Percentiles rank a stretch among this genome's conserved stretches.
phyloP scores from a whole-genome alignment of 1,140 invertebrate genomes.

The Drosophila subobscura region DNA sequence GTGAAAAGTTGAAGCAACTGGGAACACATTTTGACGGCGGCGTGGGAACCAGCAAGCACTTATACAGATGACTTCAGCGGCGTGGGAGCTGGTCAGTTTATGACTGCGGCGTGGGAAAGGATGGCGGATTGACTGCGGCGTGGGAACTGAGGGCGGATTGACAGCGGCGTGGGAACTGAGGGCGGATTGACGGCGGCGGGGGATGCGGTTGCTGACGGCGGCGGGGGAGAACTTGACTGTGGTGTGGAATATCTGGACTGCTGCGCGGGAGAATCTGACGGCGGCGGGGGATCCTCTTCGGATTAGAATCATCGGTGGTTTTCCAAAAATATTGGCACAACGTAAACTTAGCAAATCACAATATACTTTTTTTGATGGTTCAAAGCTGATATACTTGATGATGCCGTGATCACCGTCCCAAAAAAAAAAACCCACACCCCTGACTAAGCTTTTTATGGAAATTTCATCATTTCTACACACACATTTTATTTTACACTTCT shows the following conservation, averaged over 20 bases:
- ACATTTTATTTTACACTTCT: constrained; percentile 52
- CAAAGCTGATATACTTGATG: constrained; percentile 73
- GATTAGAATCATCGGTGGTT: constrained; percentile 60
- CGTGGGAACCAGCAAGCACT: constrained; percentile 29
- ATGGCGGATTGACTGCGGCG: constrained; percentile 58
- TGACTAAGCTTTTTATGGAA: constrained; percentile 54
- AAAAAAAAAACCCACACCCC: constrained; percentile 49
- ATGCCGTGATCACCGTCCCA: constrained; percentile 35
- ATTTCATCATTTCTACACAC: constrained; percentile 57
- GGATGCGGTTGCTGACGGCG: constrained; percentile 35
- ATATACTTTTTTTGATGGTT: constrained; percentile 39
- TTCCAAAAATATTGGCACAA: constrained; percentile 32
- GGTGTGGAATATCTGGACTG: constrained; percentile 48
- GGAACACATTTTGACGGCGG: constrained; percentile 25
- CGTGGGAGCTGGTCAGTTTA: constrained; percentile 20
- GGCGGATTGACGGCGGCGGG: constrained; percentile 29
- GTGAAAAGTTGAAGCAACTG: not conserved
- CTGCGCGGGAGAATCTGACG: constrained; percentile 44
- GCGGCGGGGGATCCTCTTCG: constrained; percentile 42
- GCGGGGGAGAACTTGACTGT: constrained; percentile 60
- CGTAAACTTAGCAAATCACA: constrained; percentile 5
- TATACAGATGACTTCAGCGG: constrained; percentile 11
- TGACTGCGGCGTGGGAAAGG: constrained; percentile 67
- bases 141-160: constrained; percentile 57
- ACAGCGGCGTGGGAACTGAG: constrained; percentile 59